phyloP scores from a whole-genome alignment of 1,140 invertebrate species.

The Calosoma granatense region DNA sequence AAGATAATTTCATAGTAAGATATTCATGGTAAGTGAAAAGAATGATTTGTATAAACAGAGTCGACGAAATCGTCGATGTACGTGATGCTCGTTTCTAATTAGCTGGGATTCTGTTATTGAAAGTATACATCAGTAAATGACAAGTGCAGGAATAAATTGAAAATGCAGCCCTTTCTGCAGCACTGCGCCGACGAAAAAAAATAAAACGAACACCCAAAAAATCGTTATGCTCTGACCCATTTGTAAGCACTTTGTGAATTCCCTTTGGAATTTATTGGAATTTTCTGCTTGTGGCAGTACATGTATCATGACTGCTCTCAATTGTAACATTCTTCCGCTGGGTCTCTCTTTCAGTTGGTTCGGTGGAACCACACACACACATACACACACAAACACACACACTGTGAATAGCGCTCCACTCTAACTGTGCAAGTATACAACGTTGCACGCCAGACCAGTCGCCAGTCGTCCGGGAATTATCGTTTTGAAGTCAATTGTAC shows the following conservation, averaged over 20 bases:
- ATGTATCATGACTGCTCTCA: slow-evolving; percentile 1
- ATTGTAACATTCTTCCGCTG: background rate
- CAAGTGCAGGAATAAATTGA: background rate
- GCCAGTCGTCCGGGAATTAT: background rate
- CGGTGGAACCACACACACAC: too few relatives aligned
- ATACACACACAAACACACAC: too few relatives aligned
- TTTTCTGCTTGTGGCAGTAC: slow-evolving; percentile 5
- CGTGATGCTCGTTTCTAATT: too few relatives aligned
- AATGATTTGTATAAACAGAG: too few relatives aligned
- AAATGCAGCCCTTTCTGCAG: background rate
- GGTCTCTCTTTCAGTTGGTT: background rate
- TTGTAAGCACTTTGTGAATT: slow-evolving; percentile 3
- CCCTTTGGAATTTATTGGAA: background rate
- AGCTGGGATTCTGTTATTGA: too few relatives aligned
- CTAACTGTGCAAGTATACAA: background rate
- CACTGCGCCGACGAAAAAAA: background rate
- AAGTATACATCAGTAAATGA: background rate
- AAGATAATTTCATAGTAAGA: too few relatives aligned
- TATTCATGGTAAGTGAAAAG: too few relatives aligned
- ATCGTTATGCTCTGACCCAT: background rate
- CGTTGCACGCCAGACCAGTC: background rate
- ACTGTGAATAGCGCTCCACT: too few relatives aligned
- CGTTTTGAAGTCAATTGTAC: slow-evolving; percentile 5
- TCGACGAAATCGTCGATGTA: too few relatives aligned
- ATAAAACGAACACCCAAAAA: background rate